Evolutionary conservation across 2,797 vertebrate genomes (phyloP), one percentile per base, ranked within the genome.

Genomic region (Arrhamphus sclerolepis): DNA sequence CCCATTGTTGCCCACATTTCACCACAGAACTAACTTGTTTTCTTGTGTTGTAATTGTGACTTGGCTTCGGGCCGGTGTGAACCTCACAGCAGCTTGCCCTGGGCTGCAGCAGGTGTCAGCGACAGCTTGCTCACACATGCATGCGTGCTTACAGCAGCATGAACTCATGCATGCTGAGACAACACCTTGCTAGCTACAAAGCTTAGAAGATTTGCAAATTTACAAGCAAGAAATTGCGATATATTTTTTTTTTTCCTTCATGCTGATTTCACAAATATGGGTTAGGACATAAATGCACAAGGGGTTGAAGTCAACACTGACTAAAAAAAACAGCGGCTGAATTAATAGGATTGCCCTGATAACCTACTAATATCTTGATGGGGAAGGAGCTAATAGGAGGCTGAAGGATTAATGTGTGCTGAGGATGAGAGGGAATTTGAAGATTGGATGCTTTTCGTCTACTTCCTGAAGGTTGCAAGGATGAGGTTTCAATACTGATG

Each of bases 341-440:
- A 77, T 72, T 85, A 80, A 86, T 77, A 43, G 72, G 85, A 87
- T 89, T 83, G 60, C 18, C 81, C 77, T 42, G 68, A 66, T 84
- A 80, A 83, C 82, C 77, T 62, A 66, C 26, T 82, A 72, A 82
- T 56, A 61, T 77, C 54, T 58, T 64, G 40, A 56, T 48, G 40
- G 59, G 39, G 56, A 60, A 41, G 46, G 41, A 63, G 42, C 0
- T 1, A 53, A 53, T 5, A 17, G 28, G 54, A 66, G 72, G 68
- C 41, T 0, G 34, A 46, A 20, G 63, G 75, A 82, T 69, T 75
- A 77, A 65, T 42, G 29, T 46, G 31, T 46, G 42, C 24, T 56
- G 52, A 39, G 39, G 29, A 19, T 14, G 46, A 41, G 43, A 62
- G 56, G 47, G 13, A 61, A 70, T 62, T 50, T 59, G 49, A 11